Conservation (phyloP, 2,888 invertebrate species). For the Limnephilus lunatus region DNA sequence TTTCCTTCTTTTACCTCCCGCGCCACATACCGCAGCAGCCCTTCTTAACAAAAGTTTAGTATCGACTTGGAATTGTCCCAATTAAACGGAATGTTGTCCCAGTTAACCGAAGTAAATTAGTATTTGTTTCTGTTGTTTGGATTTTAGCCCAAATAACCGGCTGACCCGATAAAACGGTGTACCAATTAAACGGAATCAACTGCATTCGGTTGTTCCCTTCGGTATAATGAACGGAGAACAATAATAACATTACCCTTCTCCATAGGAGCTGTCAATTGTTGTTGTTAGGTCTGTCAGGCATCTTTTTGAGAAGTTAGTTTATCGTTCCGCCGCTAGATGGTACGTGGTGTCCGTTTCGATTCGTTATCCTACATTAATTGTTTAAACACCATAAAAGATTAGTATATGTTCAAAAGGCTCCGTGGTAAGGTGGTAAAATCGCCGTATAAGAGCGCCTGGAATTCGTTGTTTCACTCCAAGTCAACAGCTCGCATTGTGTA, state of each 20-base stretch:
- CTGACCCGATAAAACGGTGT: too few relatives aligned
- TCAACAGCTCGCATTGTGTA: not conserved
- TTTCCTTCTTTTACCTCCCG: too few relatives aligned
- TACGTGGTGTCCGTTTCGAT: constrained; percentile 36
- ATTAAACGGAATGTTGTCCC: too few relatives aligned
- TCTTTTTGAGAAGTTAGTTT: constrained; percentile 57
- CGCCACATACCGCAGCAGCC: too few relatives aligned
- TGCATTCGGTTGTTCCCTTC: not conserved
- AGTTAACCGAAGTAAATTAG: too few relatives aligned
- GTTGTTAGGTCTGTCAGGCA: constrained; percentile 59
- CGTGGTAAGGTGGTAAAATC: not conserved
- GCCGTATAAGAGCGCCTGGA: not conserved
- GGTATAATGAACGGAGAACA: constrained; percentile 38
- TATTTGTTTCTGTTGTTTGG: too few relatives aligned
- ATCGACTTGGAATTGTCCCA: too few relatives aligned
- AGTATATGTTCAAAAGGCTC: not conserved
- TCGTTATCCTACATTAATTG: not conserved
- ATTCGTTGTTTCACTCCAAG: not conserved
- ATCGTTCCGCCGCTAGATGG: constrained; percentile 55
- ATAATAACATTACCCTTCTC: constrained; percentile 60
- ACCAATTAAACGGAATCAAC: too few relatives aligned
- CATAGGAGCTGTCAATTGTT: constrained; percentile 62
- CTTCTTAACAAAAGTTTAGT: too few relatives aligned
- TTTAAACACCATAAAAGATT: not conserved
- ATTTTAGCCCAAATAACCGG: too few relatives aligned